Percentiles rank a stretch among this genome's conserved stretches.
Evolutionary conservation across 1,140 invertebrate genomes (phyloP).

Genomic region (Drosophila baimaii): DNA sequence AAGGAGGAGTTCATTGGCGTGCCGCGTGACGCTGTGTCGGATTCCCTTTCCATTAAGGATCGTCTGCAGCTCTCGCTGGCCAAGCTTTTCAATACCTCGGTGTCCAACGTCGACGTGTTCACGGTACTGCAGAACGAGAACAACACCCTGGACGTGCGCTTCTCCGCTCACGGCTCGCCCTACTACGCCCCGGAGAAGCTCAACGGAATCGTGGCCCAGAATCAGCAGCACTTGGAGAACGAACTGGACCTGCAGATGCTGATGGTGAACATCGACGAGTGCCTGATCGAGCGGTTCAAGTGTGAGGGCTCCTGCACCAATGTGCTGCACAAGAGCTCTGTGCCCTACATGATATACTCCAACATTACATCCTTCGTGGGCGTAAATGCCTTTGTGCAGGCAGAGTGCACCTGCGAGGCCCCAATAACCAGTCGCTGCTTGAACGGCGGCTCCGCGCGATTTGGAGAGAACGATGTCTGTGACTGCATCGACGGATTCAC

Average conservation of each 20-base stretch:
- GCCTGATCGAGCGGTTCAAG: slow-evolving; percentile 89
- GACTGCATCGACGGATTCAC: slow-evolving; percentile 89
- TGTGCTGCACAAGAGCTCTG: slow-evolving; percentile 88
- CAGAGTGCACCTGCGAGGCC: slow-evolving; percentile 89
- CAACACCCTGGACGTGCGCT: slow-evolving; percentile 91
- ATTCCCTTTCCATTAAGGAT: slow-evolving; percentile 89
- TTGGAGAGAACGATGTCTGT: slow-evolving; percentile 86
- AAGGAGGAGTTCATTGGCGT: slow-evolving; percentile 93
- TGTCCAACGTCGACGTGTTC: slow-evolving; percentile 95
- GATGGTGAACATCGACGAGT: slow-evolving; percentile 95
- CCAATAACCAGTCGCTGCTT: slow-evolving; percentile 86
- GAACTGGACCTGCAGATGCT: slow-evolving; percentile 89
- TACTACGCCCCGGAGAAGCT: slow-evolving; percentile 94
- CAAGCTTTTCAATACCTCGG: slow-evolving; percentile 89
- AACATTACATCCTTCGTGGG: slow-evolving; percentile 96
- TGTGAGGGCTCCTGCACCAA: slow-evolving; percentile 91
- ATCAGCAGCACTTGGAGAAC: slow-evolving; percentile 89
- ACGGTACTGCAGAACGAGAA: slow-evolving; percentile 90
- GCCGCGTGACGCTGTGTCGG: slow-evolving; percentile 86
- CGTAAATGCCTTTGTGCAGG: slow-evolving; percentile 91
- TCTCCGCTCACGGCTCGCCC: slow-evolving; percentile 95
- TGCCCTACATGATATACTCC: slow-evolving; percentile 92
- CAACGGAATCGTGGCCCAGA: slow-evolving; percentile 90
- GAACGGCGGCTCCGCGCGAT: slow-evolving; percentile 88
- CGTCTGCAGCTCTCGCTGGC: slow-evolving; percentile 89